Conservation (phyloP, 2,797 vertebrate genomes). For the Dicrostonyx torquatus region DNA sequence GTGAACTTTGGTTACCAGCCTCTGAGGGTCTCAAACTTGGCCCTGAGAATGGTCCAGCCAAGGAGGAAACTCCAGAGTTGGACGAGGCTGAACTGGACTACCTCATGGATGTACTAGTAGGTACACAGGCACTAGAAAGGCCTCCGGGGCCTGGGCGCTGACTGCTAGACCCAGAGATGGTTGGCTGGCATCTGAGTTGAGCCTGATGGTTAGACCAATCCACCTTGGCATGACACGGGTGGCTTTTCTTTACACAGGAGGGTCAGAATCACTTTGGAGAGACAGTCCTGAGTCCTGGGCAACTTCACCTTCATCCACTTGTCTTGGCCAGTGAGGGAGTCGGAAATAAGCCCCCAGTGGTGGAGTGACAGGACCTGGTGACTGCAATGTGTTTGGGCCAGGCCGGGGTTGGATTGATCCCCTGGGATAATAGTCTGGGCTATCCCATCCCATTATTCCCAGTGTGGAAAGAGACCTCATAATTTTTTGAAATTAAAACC, state of each 20-base stretch:
- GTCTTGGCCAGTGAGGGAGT: neutral
- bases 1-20: slow-evolving; percentile 79
- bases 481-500: slow-evolving; percentile 76
- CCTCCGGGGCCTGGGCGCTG: neutral
- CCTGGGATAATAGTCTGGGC: neutral
- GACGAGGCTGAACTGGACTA: slow-evolving; percentile 82
- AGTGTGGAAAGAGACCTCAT: slow-evolving; percentile 51
- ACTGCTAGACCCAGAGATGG: neutral
- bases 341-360: neutral
- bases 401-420: slow-evolving; percentile 15
- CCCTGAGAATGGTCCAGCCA: slow-evolving; percentile 62
- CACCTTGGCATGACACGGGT: slow-evolving; percentile 21
- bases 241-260: neutral
- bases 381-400: neutral
- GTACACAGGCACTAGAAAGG: slow-evolving; percentile 75
- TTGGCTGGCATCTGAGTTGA: slow-evolving; percentile 38
- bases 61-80: slow-evolving; percentile 67
- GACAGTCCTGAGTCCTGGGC: slow-evolving; percentile 10
- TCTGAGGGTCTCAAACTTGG: slow-evolving; percentile 65
- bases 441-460: neutral
- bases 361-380: neutral
- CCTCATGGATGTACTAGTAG: slow-evolving; percentile 84
- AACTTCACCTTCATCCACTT: neutral
- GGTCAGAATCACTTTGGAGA: neutral
- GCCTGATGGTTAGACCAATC: slow-evolving; percentile 14